Base-by-base conservation (phyloP, 2,113 vertebrate genomes). In the Gavia stellata region DNA sequence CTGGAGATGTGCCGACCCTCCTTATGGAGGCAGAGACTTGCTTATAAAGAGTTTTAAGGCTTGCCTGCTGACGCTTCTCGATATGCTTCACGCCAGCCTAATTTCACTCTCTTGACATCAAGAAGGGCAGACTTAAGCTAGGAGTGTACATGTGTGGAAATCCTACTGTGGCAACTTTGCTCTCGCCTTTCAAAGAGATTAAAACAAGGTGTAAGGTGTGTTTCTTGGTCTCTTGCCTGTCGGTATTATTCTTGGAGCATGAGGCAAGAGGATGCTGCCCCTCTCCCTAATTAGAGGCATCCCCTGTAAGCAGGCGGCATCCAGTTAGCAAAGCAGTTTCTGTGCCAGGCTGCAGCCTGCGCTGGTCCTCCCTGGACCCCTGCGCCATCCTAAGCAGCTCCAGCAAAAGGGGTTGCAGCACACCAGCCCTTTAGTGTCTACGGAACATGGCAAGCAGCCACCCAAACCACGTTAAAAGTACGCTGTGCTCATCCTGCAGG, bases 81-180 rank as follows among this genome's bases (percentile, higher is more conserved):
- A 44, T 47, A 28, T 17, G 74, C 26, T 50, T 56, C 24, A 23
- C 0, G 0, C 45, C n/a, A 59, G 55, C 2, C 1, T 40, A 55
- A 53, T 33, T 67, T 55, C 16, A 31, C 17, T 67, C 34, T 25
- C 53, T 52, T 42, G 50, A 66, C 36, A 53, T 38, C 38, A 67
- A 21, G 45, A 88, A 83, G 16, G 44, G 47, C 31, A 72, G 45
- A 66, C 18, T 74, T 83, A 83, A 75, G 33, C 33, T 77, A 73
- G 24, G 31, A 52, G 31, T 17, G 14, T 21, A 31, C 7, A 66
- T 2, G 3, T 71, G 25, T 56, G 31, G 79, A 89, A 92, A 75
- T 62, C 23, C 24, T 59, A 29, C 50, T n/a, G 40, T 23, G 61
- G 15, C 8, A 65, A 28, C 21, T 67, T 29, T 17, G 25, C 17